Conservation (phyloP, 2,888 invertebrate species). For the Agrotis segetum region DNA sequence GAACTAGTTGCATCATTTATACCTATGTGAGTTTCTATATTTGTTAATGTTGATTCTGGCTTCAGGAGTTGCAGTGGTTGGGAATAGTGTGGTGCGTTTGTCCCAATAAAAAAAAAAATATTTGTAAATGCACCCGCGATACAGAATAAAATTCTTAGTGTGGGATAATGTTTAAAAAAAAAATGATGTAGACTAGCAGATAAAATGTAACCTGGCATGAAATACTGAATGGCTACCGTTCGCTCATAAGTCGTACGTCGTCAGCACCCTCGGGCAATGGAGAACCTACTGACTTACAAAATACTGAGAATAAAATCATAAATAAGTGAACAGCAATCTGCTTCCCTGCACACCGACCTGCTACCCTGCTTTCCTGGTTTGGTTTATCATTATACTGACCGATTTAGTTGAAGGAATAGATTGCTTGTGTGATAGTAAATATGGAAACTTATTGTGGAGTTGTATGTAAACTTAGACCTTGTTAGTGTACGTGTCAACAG, state of each 20-base stretch:
- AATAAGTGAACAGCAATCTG: conserved; percentile 61
- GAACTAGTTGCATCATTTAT: no score
- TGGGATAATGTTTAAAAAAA: no score
- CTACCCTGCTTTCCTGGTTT: conserved; percentile 42
- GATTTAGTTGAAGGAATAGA: conserved; percentile 24
- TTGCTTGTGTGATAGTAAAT: background rate
- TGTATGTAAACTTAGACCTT: background rate
- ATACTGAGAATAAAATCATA: conserved; percentile 62
- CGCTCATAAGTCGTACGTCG: conserved; percentile 29
- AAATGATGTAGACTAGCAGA: background rate
- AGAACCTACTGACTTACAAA: conserved; percentile 61
- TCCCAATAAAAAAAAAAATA: no score
- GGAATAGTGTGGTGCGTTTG: no score
- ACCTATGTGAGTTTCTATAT: no score
- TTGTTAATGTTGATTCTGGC: no score
- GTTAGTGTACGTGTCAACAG: background rate
- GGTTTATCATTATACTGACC: conserved; percentile 34
- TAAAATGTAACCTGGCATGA: conserved; percentile 3
- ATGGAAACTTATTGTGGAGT: background rate
- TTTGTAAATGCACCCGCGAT: no score
- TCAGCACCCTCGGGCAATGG: conserved; percentile 33
- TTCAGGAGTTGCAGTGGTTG: no score
- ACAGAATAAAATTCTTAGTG: no score
- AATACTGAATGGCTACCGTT: conserved; percentile 35
- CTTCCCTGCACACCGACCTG: conserved; percentile 40